A percentile compares a stretch with the other conserved stretches of the same genome.
Conservation (phyloP, 2,797 vertebrate genomes). For the Monodelphis domestica region DNA sequence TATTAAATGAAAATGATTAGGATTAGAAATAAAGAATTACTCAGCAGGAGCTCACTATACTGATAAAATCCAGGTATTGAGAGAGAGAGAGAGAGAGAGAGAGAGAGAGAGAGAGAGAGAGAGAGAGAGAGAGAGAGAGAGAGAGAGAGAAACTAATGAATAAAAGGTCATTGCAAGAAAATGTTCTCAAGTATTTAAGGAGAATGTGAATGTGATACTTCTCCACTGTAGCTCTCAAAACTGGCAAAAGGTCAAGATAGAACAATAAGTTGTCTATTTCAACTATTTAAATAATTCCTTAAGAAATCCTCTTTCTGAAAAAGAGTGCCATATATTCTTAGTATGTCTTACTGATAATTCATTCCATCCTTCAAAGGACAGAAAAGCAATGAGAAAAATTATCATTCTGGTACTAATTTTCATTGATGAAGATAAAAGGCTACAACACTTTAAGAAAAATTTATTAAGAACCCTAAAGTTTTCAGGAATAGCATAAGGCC, state of each 20-base stretch:
- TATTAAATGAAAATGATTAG: slow-evolving; percentile 41
- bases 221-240: neutral
- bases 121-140: too few relatives aligned
- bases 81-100: too few relatives aligned
- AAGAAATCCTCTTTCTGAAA: neutral
- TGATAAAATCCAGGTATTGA: too few relatives aligned
- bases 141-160: neutral
- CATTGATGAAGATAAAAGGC: neutral
- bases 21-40: slow-evolving; percentile 23
- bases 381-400: neutral
- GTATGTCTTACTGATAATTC: neutral
- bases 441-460: neutral
- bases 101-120: too few relatives aligned
- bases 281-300: neutral
- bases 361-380: neutral
- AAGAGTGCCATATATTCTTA: neutral
- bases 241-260: neutral
- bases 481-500: neutral
- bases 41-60: neutral
- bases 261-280: neutral
- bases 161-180: neutral
- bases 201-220: neutral
- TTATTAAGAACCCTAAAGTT: neutral
- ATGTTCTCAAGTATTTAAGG: neutral
- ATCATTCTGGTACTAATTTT: neutral